Conservation (phyloP, 2,113 vertebrate genomes). For the Peromyscus californicus region DNA sequence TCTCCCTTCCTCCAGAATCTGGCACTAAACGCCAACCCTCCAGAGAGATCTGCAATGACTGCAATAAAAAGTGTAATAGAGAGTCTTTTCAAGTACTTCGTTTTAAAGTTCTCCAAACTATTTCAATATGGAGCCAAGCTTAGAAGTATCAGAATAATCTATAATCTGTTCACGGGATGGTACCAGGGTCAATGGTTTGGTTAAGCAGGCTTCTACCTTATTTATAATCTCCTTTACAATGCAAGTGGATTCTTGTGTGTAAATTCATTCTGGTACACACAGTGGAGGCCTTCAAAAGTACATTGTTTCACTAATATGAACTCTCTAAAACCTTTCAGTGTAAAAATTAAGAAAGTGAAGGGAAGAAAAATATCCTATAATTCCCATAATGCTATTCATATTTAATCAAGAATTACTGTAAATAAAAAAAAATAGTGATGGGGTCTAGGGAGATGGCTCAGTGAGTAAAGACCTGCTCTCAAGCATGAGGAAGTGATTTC, state of each 20-base stretch:
- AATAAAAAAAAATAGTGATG: not conserved
- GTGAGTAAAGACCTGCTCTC: not conserved
- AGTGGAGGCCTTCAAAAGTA: not conserved
- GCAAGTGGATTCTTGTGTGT: too few relatives aligned
- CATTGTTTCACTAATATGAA: not conserved
- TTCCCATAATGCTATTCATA: not conserved
- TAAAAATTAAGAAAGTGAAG: not conserved
- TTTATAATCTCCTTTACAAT: not conserved
- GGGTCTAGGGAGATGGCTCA: not conserved
- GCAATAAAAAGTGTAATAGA: not conserved
- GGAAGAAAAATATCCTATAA: not conserved
- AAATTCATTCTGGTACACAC: not conserved
- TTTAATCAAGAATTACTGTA: not conserved
- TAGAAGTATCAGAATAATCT: not conserved
- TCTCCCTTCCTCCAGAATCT: not conserved
- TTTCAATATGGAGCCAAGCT: not conserved
- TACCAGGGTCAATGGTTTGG: not conserved
- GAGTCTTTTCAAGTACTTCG: not conserved
- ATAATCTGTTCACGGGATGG: not conserved
- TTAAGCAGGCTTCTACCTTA: not conserved
- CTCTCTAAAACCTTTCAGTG: not conserved
- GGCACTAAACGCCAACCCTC: not conserved
- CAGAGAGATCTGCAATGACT: not conserved
- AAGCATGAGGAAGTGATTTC: not conserved
- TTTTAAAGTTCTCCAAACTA: not conserved